Conservation (phyloP, 2,888 invertebrate species). For the Agapetus fuscipes region DNA sequence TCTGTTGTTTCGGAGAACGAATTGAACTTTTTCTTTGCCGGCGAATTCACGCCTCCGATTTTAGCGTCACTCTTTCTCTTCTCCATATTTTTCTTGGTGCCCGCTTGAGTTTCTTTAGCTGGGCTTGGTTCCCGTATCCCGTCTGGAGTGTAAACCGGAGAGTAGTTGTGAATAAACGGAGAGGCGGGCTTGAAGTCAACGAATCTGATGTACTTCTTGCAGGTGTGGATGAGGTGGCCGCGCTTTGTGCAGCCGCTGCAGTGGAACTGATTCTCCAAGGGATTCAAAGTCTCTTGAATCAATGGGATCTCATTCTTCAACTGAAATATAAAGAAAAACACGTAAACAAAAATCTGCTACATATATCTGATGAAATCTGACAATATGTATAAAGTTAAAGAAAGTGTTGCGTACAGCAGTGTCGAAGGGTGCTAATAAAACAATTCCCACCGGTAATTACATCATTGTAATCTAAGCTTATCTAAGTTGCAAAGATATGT, state of each 20-base stretch:
- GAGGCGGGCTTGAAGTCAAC: slow-evolving; percentile 9
- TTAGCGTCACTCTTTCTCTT: slow-evolving; percentile 19
- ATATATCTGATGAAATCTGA: neutral
- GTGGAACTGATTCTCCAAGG: slow-evolving; percentile 30
- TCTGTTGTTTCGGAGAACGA: neutral
- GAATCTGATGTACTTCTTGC: slow-evolving; percentile 34
- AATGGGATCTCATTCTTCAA: slow-evolving; percentile 35
- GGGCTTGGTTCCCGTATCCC: slow-evolving; percentile 22
- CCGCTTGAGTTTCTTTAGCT: slow-evolving; percentile 19
- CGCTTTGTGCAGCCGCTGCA: slow-evolving; percentile 49
- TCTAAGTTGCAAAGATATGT: too few species aligned
- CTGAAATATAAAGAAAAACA: slow-evolving; percentile 27
- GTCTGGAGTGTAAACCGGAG: slow-evolving; percentile 16
- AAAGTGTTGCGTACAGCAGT: too few species aligned
- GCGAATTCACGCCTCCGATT: neutral
- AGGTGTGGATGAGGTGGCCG: slow-evolving; percentile 43
- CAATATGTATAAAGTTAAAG: neutral
- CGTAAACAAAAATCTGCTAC: neutral
- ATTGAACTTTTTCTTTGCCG: neutral
- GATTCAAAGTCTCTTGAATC: slow-evolving; percentile 28
- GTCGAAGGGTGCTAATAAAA: too few species aligned
- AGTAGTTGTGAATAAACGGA: slow-evolving; percentile 13
- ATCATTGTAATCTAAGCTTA: too few species aligned
- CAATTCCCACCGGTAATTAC: too few species aligned
- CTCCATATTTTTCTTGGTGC: slow-evolving; percentile 21